Percentiles rank a stretch among this genome's conserved stretches.
Conservation (phyloP, 2,888 invertebrate genomes). For the Pemphredon lugubris region DNA sequence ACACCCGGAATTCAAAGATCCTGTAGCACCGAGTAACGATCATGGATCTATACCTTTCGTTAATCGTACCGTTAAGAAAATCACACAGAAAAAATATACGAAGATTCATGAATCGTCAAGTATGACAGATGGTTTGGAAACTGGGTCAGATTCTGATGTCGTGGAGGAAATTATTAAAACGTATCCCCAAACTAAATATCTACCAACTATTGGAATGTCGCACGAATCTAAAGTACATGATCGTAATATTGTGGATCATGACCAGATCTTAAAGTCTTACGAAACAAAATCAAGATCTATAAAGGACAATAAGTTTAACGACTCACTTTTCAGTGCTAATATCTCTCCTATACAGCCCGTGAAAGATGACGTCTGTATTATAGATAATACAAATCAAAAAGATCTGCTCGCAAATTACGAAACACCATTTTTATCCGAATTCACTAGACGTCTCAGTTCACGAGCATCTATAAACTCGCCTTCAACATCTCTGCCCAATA, state of each 20-base stretch:
- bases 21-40: slow-evolving; percentile 56
- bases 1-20: slow-evolving; percentile 67
- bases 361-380: slow-evolving; percentile 60
- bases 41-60: slow-evolving; percentile 54
- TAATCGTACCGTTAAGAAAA: slow-evolving; percentile 62
- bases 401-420: slow-evolving; percentile 82
- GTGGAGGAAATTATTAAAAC: slow-evolving; percentile 66
- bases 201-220: slow-evolving; percentile 55
- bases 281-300: slow-evolving; percentile 64
- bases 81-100: slow-evolving; percentile 65
- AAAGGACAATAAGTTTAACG: slow-evolving; percentile 69
- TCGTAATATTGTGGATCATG: slow-evolving; percentile 51
- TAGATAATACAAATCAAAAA: slow-evolving; percentile 62
- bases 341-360: slow-evolving; percentile 68
- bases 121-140: slow-evolving; percentile 85
- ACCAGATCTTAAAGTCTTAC: slow-evolving; percentile 56
- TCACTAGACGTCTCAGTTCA: slow-evolving; percentile 84
- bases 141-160: slow-evolving; percentile 88
- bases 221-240: slow-evolving; percentile 52
- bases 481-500: slow-evolving; percentile 63
- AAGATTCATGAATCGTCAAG: slow-evolving; percentile 72
- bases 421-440: slow-evolving; percentile 88
- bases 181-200: slow-evolving; percentile 61
- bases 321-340: slow-evolving; percentile 69
- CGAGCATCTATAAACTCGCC: slow-evolving; percentile 69